Evolutionary conservation across 2,888 invertebrate genomes (phyloP).

Genomic region (Ichneumoninae sp.): DNA sequence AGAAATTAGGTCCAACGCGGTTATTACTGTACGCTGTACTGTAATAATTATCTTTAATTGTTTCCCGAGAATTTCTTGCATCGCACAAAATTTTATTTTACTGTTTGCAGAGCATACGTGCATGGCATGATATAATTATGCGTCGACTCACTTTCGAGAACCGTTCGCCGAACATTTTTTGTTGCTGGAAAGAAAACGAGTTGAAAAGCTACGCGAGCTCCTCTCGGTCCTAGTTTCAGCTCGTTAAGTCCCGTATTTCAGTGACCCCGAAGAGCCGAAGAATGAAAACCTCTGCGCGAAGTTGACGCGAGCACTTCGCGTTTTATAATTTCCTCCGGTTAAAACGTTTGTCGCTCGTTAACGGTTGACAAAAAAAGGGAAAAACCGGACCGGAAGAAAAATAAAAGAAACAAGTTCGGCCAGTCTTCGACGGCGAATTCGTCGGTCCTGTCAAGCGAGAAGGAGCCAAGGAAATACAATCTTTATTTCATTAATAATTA

Average conservation of each 20-base stretch:
- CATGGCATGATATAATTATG: background rate
- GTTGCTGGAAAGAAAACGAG: background rate
- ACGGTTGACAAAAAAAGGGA: background rate
- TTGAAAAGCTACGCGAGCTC: background rate
- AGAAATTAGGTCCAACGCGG: background rate
- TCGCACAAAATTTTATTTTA: background rate
- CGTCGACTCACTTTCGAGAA: background rate
- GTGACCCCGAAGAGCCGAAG: background rate
- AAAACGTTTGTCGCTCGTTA: slow-evolving; percentile 3
- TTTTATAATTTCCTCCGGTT: background rate
- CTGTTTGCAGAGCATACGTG: background rate
- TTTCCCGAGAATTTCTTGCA: background rate
- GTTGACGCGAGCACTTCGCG: background rate
- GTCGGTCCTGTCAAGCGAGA: background rate
- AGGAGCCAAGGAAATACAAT: background rate
- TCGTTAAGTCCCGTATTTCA: background rate
- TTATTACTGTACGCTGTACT: background rate
- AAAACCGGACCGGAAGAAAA: background rate
- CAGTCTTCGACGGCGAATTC: background rate
- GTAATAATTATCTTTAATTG: background rate
- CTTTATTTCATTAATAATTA: background rate
- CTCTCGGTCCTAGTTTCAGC: background rate
- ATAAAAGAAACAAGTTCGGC: background rate
- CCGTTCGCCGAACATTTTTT: background rate
- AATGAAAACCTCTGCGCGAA: slow-evolving; percentile 1